phyloP scores from a whole-genome alignment of 2,797 vertebrate genomes.

The Hippocampus kuda region DNA sequence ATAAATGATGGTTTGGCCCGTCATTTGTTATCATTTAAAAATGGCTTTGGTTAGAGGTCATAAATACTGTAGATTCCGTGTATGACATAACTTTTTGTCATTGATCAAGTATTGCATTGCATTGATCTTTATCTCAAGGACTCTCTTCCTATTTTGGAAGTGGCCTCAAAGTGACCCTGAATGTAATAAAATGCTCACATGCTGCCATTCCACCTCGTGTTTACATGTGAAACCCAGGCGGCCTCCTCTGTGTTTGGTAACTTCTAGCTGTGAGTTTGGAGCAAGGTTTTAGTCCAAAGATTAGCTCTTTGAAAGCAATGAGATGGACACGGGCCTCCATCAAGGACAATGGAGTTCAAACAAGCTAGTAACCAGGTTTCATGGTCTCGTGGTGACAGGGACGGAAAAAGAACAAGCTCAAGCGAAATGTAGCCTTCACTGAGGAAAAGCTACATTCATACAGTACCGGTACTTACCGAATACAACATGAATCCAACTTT shows the following conservation, averaged over 20 bases:
- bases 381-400: background rate
- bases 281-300: background rate
- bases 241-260: background rate
- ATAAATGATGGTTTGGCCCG: too few relatives aligned
- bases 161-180: background rate
- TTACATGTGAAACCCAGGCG: background rate
- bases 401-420: background rate
- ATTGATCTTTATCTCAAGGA: background rate
- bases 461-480: too few relatives aligned
- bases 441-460: background rate
- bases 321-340: background rate
- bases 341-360: background rate
- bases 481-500: too few relatives aligned
- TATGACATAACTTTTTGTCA: background rate
- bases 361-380: background rate
- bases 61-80: background rate
- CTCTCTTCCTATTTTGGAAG: background rate
- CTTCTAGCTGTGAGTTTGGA: background rate
- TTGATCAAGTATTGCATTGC: background rate
- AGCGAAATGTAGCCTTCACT: background rate
- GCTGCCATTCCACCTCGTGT: background rate
- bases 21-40: too few relatives aligned
- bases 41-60: too few relatives aligned
- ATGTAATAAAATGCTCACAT: background rate
- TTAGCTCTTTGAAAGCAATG: background rate